Conservation (phyloP, 2,888 invertebrate species). For the Chydorus sphaericus region DNA sequence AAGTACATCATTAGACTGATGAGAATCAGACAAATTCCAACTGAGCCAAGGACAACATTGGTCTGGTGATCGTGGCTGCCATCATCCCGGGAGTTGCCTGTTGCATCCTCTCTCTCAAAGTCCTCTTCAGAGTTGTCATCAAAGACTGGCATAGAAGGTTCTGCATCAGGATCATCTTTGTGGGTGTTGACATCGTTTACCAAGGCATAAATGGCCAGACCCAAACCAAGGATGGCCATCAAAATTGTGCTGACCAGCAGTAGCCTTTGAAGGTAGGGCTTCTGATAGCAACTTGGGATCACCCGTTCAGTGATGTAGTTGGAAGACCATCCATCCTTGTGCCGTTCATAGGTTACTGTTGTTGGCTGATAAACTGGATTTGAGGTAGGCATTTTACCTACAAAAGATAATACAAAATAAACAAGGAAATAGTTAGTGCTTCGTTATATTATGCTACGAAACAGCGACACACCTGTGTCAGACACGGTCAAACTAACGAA, state of each 20-base stretch:
- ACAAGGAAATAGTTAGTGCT: no score
- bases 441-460: no score
- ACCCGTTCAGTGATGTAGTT: conserved; percentile 24
- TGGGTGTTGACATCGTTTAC: conserved; percentile 13
- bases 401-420: not conserved
- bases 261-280: conserved; percentile 25
- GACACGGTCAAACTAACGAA: no score
- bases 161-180: not conserved
- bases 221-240: conserved; percentile 7
- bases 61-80: conserved; percentile 11
- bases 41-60: conserved; percentile 11
- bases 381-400: conserved; percentile 42
- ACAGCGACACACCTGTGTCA: no score
- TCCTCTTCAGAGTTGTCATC: conserved; percentile 8
- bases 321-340: conserved; percentile 26
- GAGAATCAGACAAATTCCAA: conserved; percentile 9
- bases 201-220: conserved; percentile 11
- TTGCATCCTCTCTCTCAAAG: not conserved
- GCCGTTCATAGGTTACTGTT: conserved; percentile 53
- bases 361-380: conserved; percentile 64
- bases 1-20: conserved; percentile 10
- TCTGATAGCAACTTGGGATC: conserved; percentile 19
- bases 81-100: not conserved
- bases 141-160: not conserved
- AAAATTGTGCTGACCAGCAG: conserved; percentile 21